Base-by-base conservation (phyloP, 2,888 invertebrate genomes). In the Stegophylla sp. region DNA sequence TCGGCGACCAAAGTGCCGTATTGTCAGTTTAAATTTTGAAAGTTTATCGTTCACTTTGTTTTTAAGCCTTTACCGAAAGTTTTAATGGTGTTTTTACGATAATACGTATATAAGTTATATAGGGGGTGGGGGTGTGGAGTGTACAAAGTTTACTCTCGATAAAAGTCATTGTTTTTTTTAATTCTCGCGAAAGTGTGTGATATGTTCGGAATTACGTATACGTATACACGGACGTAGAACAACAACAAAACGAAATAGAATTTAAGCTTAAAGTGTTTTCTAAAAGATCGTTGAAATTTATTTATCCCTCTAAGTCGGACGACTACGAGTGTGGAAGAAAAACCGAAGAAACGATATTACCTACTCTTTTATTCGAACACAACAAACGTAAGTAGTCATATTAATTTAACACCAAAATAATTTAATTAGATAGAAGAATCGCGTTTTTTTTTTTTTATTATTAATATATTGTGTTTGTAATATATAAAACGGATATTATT, bases 1-100 rank as follows among this genome's bases (percentile, higher is more conserved):
- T 23, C 17, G n/a, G n/a, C 5, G 51, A 34, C 28, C 1, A 3
- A 41, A 56, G 41, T 12, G 23, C 10, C n/a, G 10, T 13, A 69
- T 13, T 63, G 9, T 64, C 63, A 1, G 1, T 67, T 48, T 28
- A 28, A 34, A 71, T 71, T 15, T 43, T 59, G 2, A 73, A 56
- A 13, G 43, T 43, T 59, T 66, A 66, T 48, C 45, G 10, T 48
- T n/a, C 15, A 48, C 45, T 48, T 67, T 59, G 26, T 43, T 43
- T n/a, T 23, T 13, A 73, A 43, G 59, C 23, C n/a, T 13, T 15
- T 26, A 26, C 0, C 26, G 59, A 73, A 73, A 59, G 59, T 73
- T 73, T 73, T 59, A 73, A 73, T 26, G 43, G 20, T n/a, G 13
- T 45, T 71, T 53, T 26, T 43, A 59, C 26, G 7, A 59, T 26